A percentile compares a stretch with the other conserved stretches of the same genome.
Evolutionary conservation across 2,113 vertebrate genomes (phyloP).

Genomic region (Eudyptes chrysolophus): DNA sequence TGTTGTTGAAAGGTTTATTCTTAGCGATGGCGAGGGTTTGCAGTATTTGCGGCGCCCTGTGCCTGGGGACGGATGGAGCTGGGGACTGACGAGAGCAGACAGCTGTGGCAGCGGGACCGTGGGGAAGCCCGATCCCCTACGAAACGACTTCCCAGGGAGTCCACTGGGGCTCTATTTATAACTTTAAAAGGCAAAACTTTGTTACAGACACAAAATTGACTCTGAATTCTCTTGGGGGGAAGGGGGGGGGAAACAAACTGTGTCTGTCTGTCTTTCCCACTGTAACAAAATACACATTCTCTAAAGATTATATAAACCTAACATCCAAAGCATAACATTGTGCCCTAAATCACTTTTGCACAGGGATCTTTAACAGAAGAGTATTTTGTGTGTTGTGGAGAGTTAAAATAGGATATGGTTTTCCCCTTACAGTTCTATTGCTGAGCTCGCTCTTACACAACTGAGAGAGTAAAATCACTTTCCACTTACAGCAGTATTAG

Average conservation of each 20-base stretch:
- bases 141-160: not conserved
- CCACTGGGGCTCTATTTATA: not conserved
- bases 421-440: not conserved
- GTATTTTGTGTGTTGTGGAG: not conserved
- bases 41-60: not conserved
- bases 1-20: conserved; percentile 71
- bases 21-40: conserved; percentile 58
- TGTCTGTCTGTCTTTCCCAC: not conserved
- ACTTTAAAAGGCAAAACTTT: conserved; percentile 22
- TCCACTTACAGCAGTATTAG: not conserved
- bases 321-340: not conserved
- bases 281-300: accelerated
- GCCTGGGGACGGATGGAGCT: not conserved
- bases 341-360: not conserved
- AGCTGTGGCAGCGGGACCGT: not conserved
- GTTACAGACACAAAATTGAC: not conserved
- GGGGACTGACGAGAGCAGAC: not conserved
- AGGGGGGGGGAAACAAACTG: too few species aligned
- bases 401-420: not conserved
- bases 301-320: not conserved
- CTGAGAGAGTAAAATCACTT: not conserved
- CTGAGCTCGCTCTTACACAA: not conserved
- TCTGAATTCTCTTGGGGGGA: not conserved
- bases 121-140: not conserved
- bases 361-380: not conserved